A percentile compares a stretch with the other conserved stretches of the same genome.
Evolutionary conservation across 2,113 vertebrate species (phyloP).

Genomic region (Petroica traversi): DNA sequence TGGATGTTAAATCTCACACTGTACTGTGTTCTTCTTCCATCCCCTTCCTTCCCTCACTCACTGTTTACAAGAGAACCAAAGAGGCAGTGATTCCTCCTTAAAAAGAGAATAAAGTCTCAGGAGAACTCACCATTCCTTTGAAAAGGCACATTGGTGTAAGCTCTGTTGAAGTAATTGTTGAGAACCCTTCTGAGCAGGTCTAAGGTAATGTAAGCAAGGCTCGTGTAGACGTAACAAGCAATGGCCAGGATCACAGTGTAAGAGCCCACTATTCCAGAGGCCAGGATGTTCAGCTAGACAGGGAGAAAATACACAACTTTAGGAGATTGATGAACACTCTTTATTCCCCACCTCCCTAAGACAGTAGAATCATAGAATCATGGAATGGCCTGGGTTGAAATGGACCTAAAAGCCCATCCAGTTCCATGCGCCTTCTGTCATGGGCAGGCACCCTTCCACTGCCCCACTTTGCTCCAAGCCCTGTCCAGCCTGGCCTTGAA

Average conservation of each 20-base stretch:
- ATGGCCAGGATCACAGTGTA: constrained; percentile 84
- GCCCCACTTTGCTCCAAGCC: rapidly evolving
- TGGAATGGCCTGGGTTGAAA: background rate
- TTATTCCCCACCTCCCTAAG: background rate
- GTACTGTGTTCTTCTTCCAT: background rate
- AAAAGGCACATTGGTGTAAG: constrained; percentile 85
- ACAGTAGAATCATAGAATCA: background rate
- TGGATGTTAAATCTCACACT: background rate
- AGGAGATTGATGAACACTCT: background rate
- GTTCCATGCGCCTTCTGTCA: background rate
- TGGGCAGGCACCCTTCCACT: background rate
- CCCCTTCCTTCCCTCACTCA: background rate
- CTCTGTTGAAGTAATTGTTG: constrained; percentile 77
- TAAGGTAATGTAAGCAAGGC: constrained; percentile 88
- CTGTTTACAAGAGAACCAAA: background rate
- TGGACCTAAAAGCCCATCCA: background rate
- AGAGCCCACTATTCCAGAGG: constrained; percentile 84
- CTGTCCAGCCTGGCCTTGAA: background rate
- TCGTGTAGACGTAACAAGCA: constrained; percentile 88
- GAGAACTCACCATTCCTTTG: constrained; percentile 85
- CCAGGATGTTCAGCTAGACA: constrained; percentile 86
- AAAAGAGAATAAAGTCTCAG: background rate
- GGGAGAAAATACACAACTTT: background rate
- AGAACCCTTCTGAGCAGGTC: constrained; percentile 88
- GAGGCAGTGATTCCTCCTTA: background rate